Evolutionary conservation across 2,113 vertebrate species (phyloP).

Genomic region (Bubo blakistoni): DNA sequence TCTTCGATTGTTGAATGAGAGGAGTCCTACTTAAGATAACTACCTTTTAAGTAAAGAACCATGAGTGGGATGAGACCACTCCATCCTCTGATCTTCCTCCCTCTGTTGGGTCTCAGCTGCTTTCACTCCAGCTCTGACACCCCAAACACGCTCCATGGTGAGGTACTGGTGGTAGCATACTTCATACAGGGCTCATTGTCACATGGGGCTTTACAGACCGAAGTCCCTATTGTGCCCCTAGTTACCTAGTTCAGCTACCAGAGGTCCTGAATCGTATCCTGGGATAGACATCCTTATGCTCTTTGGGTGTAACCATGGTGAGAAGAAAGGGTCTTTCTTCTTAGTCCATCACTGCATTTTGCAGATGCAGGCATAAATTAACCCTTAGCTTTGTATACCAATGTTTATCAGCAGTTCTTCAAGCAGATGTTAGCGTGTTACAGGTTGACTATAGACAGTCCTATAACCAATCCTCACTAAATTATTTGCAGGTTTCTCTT

Average conservation of each 20-base stretch:
- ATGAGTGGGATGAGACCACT: not conserved
- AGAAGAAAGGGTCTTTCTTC: not conserved
- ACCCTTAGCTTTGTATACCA: not conserved
- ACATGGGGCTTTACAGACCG: not conserved
- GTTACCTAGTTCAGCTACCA: not conserved
- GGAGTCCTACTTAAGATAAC: not conserved
- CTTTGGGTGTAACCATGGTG: not conserved
- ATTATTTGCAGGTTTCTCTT: slow-evolving; percentile 1
- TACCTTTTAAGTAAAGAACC: not conserved
- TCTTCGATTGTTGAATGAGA: not conserved
- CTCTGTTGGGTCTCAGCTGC: not conserved
- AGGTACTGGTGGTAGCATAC: not conserved
- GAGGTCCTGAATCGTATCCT: not conserved
- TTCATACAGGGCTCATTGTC: rapidly evolving
- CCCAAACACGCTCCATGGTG: rapidly evolving
- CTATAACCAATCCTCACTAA: not conserved
- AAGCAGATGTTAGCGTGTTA: not conserved
- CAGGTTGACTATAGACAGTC: not conserved
- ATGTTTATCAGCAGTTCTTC: not conserved
- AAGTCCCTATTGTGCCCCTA: not conserved
- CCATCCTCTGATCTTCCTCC: not conserved
- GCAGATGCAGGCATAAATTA: not conserved
- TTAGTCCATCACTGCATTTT: not conserved
- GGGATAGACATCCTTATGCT: not conserved
- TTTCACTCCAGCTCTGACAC: not conserved